These are phyloP conservation scores for Neopipo cinnamomea DNA, from an alignment of 2,113 vertebrate species.

Conservation along the genomic window DNA sequence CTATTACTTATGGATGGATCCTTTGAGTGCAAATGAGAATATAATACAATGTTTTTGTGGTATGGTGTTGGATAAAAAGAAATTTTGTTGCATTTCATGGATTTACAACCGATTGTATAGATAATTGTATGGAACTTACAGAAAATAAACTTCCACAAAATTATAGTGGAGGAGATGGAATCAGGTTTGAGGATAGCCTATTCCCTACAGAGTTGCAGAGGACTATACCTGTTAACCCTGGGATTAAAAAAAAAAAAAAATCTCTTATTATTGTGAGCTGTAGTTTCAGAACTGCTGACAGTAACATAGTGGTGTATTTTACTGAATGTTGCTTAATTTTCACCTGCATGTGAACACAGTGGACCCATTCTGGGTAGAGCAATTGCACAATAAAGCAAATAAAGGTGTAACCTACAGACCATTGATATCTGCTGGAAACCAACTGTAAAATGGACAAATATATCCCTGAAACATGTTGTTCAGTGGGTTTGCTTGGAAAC, in stretches of 20 bases:
- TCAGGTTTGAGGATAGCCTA: neutral
- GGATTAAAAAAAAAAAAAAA: neutral
- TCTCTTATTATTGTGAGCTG: neutral
- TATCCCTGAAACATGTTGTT: neutral
- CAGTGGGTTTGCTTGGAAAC: neutral
- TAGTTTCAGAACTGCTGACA: neutral
- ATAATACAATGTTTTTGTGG: neutral
- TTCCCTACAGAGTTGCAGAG: neutral
- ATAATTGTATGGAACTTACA: neutral
- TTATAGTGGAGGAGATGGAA: neutral
- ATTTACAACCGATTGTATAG: neutral
- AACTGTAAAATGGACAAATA: neutral
- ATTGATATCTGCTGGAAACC: neutral
- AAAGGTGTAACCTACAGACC: neutral
- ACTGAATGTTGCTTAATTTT: neutral
- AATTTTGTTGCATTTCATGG: neutral
- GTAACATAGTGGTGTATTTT: neutral
- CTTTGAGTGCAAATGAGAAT: neutral
- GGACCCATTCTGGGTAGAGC: neutral
- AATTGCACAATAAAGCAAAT: neutral
- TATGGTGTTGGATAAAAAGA: neutral
- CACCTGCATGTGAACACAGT: neutral
- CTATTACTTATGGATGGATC: neutral
- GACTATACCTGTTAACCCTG: neutral
- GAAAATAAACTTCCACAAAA: neutral